Conservation (phyloP, 2,797 vertebrate genomes). For the Danio choprae region DNA sequence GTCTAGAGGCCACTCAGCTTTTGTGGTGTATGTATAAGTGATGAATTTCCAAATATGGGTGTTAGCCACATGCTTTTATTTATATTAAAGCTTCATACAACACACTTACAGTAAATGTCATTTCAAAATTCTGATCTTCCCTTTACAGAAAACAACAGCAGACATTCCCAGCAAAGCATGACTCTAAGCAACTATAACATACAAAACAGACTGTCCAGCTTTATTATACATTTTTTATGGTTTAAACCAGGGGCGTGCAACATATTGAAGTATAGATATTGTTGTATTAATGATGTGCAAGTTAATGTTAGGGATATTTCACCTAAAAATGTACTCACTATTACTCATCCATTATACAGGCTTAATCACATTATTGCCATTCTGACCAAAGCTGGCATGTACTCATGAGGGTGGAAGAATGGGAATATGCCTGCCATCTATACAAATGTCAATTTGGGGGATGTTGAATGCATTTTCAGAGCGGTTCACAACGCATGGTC, state of each 20-base stretch:
- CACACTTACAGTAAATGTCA: background rate
- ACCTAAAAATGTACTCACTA: too few species aligned
- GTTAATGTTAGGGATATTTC: background rate
- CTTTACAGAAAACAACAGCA: background rate
- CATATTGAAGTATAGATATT: background rate
- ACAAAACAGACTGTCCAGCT: background rate
- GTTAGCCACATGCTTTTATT: slow-evolving; percentile 29
- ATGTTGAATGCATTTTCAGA: too few species aligned
- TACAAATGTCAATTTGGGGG: too few species aligned
- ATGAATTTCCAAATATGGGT: slow-evolving; percentile 29
- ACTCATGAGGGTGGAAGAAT: too few species aligned
- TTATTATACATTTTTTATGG: background rate
- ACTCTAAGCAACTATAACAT: background rate
- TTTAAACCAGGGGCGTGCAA: background rate
- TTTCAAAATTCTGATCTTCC: background rate
- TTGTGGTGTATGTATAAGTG: slow-evolving; percentile 1
- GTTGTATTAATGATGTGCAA: background rate
- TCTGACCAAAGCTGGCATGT: too few species aligned
- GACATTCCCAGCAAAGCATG: background rate
- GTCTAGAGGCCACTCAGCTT: slow-evolving; percentile 22
- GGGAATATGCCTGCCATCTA: too few species aligned
- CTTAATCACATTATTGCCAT: too few species aligned
- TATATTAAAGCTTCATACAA: slow-evolving; percentile 26
- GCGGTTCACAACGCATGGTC: too few species aligned
- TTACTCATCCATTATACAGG: background rate